Evolutionary conservation across 2,113 vertebrate genomes (phyloP).

Genomic region (Apodemus speciosus): DNA sequence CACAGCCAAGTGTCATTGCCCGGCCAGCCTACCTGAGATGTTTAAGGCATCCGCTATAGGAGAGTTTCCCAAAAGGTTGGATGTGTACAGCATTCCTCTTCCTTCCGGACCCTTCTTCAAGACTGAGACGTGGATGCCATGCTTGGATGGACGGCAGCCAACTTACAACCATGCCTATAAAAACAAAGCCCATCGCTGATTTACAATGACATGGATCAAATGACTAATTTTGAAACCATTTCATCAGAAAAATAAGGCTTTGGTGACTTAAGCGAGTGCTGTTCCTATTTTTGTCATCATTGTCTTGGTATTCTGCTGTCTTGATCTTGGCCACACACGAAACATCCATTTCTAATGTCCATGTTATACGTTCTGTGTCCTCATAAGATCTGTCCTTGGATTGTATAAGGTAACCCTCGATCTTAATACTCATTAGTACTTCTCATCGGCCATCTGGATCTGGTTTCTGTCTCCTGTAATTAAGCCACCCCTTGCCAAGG

Average conservation of each 20-base stretch:
- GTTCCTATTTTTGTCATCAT: background rate
- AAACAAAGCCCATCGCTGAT: background rate
- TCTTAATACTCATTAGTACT: background rate
- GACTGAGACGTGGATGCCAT: background rate
- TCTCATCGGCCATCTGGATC: background rate
- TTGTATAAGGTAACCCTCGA: background rate
- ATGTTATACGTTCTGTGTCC: background rate
- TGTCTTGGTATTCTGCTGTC: background rate
- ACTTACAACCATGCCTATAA: background rate
- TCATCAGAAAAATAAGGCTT: slow-evolving; percentile 21
- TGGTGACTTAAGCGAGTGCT: slow-evolving; percentile 4
- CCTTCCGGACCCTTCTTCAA: background rate
- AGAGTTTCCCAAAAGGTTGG: background rate
- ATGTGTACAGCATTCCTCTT: background rate
- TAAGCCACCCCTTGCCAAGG: slow-evolving; percentile 2
- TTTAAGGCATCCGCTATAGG: background rate
- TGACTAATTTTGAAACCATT: slow-evolving; percentile 7
- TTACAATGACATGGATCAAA: background rate
- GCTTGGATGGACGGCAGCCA: background rate
- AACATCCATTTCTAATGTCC: background rate
- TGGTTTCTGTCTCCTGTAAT: background rate
- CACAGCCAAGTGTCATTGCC: background rate
- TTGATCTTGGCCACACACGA: background rate
- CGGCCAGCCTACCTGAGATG: background rate
- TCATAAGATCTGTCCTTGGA: background rate